These are phyloP conservation scores for Tokudaia tokunoshimensis DNA, from an alignment of 2,797 vertebrate genomes.

Conservation along the genomic window DNA sequence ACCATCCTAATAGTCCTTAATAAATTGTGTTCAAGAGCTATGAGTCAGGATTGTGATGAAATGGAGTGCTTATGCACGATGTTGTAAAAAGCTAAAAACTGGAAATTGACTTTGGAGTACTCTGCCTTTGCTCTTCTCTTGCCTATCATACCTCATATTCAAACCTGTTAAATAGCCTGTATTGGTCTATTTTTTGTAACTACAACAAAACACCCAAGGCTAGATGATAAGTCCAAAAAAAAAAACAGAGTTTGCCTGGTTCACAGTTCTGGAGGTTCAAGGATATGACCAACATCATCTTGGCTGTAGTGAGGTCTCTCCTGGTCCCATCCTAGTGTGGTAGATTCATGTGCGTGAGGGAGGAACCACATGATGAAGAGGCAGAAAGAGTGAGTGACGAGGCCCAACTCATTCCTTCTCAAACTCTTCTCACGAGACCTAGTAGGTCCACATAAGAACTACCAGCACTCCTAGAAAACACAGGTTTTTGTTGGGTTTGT, in stretches of 20 bases:
- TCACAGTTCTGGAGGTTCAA: background rate
- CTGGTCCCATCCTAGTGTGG: no score
- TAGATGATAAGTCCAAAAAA: background rate
- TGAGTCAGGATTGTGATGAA: background rate
- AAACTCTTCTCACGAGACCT: background rate
- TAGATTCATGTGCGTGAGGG: background rate
- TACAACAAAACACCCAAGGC: background rate
- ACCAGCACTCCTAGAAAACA: background rate
- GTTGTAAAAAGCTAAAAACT: rapidly evolving
- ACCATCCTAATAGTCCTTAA: background rate
- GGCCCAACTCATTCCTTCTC: background rate
- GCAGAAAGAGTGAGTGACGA: background rate
- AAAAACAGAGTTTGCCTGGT: background rate
- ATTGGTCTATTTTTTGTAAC: background rate
- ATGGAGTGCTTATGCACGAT: background rate
- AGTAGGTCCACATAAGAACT: background rate
- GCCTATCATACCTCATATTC: background rate
- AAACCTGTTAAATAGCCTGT: background rate
- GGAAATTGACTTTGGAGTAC: background rate
- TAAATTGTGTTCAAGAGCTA: background rate
- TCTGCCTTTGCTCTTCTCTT: background rate
- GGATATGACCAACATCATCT: background rate
- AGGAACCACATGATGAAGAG: background rate
- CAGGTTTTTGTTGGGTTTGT: background rate
- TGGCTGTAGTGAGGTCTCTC: background rate